Evolutionary conservation across 1,140 invertebrate species (phyloP), one percentile per base, ranked within the genome.

Genomic region (Copidosoma floridanum): DNA sequence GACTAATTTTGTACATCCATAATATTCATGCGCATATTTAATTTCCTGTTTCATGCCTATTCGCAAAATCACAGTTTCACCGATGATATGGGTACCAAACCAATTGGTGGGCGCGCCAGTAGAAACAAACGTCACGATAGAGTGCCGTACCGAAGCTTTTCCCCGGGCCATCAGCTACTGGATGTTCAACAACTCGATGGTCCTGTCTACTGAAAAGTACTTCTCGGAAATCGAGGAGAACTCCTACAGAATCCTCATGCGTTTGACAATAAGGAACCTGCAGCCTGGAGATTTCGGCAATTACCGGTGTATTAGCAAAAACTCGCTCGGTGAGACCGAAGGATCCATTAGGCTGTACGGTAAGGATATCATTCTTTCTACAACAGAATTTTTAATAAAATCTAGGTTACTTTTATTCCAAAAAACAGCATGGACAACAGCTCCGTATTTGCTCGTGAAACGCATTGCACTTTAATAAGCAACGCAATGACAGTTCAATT

Each of bases 121-220:
- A 38, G 91, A 90, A 43, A 93, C 91, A 20, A 90, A 94, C 79
- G 91, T 95, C 41, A 94, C 92, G 6, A 88, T 97, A 70, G 93
- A 96, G 78, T 97, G 94, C 75, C 88, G 93, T 71, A 94, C 93
- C 1, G 93, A 95, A 72, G 93, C 94, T n/a, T 91, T 92, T 79
- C 94, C 94, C 48, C 85, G 90, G 63, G 92, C 92, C 53, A 93
- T 95, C 77, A 94, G 89, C 77, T 94, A 94, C 80, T 97, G 94
- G 94, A 89, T 91, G 26, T 90, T 90, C 71, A 89, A 92, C 66
- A 88, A 88, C 60, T 87, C 90, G 20, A 93, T 93, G 90, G 85
- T 93, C 16, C 79, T 92, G 58, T 88, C 89, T 0, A 91, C 89
- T 38, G 90, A 89, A 67, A 93, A 93, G 72, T 92, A 92, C 71